These are phyloP conservation scores for Platyscelio sp. DNA, from an alignment of 2,888 invertebrate species.

Conservation along the genomic window DNA sequence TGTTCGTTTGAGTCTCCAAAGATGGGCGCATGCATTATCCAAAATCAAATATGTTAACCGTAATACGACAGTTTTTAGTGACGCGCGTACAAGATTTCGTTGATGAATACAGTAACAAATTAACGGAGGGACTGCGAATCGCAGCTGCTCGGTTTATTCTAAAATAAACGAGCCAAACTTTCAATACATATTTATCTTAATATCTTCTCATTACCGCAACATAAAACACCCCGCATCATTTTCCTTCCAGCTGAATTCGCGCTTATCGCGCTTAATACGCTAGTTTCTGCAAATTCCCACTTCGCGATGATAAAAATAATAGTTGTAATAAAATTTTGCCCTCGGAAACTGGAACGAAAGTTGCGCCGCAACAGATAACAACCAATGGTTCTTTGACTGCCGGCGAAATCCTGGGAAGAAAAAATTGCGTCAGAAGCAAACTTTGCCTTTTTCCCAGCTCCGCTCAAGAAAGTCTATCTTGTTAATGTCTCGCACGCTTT, in stretches of 20 bases:
- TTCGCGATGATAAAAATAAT: conserved; percentile 31
- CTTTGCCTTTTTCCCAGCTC: not conserved
- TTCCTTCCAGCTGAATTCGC: conserved; percentile 32
- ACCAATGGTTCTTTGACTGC: conserved; percentile 44
- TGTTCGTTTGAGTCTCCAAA: not conserved
- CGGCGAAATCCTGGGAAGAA: conserved; percentile 10
- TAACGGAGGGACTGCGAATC: conserved; percentile 5
- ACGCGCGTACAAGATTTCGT: not conserved
- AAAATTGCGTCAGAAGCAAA: conserved; percentile 19
- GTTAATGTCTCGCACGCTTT: conserved; percentile 29
- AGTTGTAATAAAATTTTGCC: conserved; percentile 38
- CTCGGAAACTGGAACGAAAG: conserved; percentile 23
- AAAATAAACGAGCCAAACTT: conserved; percentile 12
- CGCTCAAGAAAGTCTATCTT: conserved; percentile 28
- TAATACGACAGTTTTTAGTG: conserved; percentile 14
- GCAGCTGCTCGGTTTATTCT: not conserved
- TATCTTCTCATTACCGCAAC: not conserved
- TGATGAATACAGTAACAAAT: conserved; percentile 38
- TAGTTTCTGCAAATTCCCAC: conserved; percentile 14
- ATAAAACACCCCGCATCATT: conserved; percentile 25
- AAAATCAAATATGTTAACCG: conserved; percentile 20
- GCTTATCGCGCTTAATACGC: conserved; percentile 27
- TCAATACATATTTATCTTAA: conserved; percentile 35
- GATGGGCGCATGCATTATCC: conserved; percentile 20
- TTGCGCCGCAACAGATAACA: conserved; percentile 27